Percentiles rank a stretch among this genome's conserved stretches.
Evolutionary conservation across 1,140 invertebrate genomes (phyloP).

Genomic region (Nasonia longicornis): DNA sequence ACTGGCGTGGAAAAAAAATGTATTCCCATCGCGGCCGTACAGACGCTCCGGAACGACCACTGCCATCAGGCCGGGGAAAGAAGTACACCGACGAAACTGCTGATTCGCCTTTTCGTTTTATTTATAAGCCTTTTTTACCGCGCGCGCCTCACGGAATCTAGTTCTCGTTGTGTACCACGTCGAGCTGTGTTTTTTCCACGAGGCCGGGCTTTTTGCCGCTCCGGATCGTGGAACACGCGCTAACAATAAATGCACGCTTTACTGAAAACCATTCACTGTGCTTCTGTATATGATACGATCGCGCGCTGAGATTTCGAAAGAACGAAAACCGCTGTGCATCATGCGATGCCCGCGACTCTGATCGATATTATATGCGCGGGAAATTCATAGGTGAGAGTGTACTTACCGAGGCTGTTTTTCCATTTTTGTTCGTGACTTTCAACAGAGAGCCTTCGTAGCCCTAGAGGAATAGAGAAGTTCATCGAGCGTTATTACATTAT

Average conservation of each 20-base stretch:
- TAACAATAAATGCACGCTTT: too few species aligned
- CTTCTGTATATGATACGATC: not conserved
- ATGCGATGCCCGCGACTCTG: not conserved
- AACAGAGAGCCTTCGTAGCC: slow-evolving; percentile 98
- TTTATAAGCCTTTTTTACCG: not conserved
- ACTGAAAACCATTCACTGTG: not conserved
- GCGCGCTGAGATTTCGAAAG: not conserved
- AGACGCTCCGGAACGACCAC: not conserved
- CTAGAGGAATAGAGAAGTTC: slow-evolving; percentile 72
- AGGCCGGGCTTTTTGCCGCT: too few species aligned
- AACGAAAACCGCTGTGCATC: not conserved
- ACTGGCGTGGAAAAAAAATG: not conserved
- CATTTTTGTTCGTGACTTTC: slow-evolving; percentile 99
- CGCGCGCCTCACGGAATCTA: not conserved
- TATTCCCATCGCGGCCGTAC: not conserved
- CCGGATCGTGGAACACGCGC: too few species aligned
- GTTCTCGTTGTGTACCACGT: not conserved
- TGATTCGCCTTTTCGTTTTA: not conserved
- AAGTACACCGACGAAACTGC: not conserved
- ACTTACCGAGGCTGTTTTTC: slow-evolving; percentile 99
- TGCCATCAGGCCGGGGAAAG: not conserved
- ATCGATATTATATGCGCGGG: not conserved
- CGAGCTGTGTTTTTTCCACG: too few species aligned
- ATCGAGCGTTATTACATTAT: slow-evolving; percentile 30
- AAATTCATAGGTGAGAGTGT: not conserved